phyloP scores from a whole-genome alignment of 2,888 invertebrate species.

The Sinhomidia bicolor region DNA sequence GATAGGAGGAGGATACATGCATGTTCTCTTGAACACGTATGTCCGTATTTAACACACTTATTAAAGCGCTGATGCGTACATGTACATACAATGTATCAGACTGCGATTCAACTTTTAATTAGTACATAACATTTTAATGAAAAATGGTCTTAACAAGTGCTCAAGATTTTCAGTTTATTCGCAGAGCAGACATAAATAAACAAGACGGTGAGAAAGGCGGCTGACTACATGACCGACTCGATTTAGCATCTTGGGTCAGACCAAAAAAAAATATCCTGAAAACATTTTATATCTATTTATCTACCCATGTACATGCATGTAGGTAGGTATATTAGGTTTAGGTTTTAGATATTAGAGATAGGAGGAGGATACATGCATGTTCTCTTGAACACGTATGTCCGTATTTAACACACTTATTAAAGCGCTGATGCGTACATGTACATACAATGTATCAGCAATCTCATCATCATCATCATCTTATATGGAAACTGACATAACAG shows the following conservation, averaged over 20 bases:
- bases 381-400: no score
- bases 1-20: no score
- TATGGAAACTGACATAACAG: slow-evolving; percentile 22
- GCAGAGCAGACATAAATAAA: slow-evolving; percentile 11
- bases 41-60: no score
- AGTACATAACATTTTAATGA: slow-evolving; percentile 54
- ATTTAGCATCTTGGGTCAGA: neutral
- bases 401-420: no score
- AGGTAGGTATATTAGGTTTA: neutral
- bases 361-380: no score
- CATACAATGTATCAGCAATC: neutral
- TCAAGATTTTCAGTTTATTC: slow-evolving; percentile 29
- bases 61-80: no score
- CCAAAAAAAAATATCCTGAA: neutral
- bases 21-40: no score
- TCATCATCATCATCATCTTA: slow-evolving; percentile 17
- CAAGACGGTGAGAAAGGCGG: neutral
- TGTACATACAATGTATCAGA: no score
- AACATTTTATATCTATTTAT: neutral
- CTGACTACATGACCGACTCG: no score
- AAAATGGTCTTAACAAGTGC: slow-evolving; percentile 43
- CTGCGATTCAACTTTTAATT: slow-evolving; percentile 55
- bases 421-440: no score
- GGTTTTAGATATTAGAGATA: no score
- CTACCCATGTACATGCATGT: neutral